A percentile compares a stretch with the other conserved stretches of the same genome.
These are phyloP conservation scores for Petromus typicus DNA, from an alignment of 2,113 vertebrate genomes.

Conservation along the genomic window DNA sequence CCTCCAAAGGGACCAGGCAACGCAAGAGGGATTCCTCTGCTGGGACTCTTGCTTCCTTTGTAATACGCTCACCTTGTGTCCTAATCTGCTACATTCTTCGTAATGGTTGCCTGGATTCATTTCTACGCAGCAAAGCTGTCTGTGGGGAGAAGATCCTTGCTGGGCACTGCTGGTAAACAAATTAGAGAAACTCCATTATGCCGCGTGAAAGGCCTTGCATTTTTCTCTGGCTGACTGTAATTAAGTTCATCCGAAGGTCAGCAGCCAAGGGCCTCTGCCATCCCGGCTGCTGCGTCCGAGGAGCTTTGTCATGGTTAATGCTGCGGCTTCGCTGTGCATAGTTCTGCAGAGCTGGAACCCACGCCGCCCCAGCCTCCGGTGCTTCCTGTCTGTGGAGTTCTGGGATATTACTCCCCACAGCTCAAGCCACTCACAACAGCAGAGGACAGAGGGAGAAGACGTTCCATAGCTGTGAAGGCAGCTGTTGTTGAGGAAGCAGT, in stretches of 20 bases:
- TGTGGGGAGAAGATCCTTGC: conserved; percentile 52
- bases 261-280: conserved; percentile 46
- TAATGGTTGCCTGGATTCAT: conserved; percentile 17
- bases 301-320: conserved; percentile 79
- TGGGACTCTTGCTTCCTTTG: neutral
- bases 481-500: conserved; percentile 57
- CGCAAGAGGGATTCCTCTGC: neutral
- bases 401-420: conserved; percentile 7
- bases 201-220: conserved; percentile 61
- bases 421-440: neutral
- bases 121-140: conserved; percentile 51
- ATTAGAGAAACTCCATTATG: conserved; percentile 74
- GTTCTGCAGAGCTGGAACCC: conserved; percentile 63
- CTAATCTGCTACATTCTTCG: neutral
- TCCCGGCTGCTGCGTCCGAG: neutral
- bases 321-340: conserved; percentile 67
- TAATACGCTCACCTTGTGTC: neutral
- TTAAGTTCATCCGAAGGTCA: conserved; percentile 82
- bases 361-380: conserved; percentile 40
- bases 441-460: neutral
- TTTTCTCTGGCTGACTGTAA: conserved; percentile 79
- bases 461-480: conserved; percentile 16
- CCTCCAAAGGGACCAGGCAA: neutral
- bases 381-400: conserved; percentile 61
- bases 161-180: conserved; percentile 68